Evolutionary conservation across 2,113 vertebrate species (phyloP).

Genomic region (Neodontobutis hainanensis): DNA sequence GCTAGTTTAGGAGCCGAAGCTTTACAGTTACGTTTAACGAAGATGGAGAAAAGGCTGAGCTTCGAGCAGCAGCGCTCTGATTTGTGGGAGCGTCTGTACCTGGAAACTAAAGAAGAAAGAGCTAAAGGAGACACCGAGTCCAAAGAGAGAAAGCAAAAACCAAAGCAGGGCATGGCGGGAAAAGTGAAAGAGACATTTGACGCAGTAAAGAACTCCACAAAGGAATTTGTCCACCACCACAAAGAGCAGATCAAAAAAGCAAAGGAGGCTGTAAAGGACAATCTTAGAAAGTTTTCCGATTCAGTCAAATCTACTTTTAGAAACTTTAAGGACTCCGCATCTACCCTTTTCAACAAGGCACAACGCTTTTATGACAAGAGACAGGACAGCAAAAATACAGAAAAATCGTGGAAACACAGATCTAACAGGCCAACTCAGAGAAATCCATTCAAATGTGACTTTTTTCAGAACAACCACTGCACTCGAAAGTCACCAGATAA

Average conservation of each 20-base stretch:
- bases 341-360: slow-evolving; percentile 85
- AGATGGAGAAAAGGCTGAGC: slow-evolving; percentile 88
- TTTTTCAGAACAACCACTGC: slow-evolving; percentile 62
- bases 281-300: slow-evolving; percentile 94
- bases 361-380: slow-evolving; percentile 69
- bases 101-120: slow-evolving; percentile 87
- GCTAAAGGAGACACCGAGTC: slow-evolving; percentile 78
- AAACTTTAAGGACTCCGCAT: slow-evolving; percentile 91
- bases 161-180: slow-evolving; percentile 84
- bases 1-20: slow-evolving; percentile 72
- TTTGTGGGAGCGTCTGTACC: slow-evolving; percentile 93
- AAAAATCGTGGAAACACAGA: slow-evolving; percentile 67
- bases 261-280: slow-evolving; percentile 96
- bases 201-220: slow-evolving; percentile 96
- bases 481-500: slow-evolving; percentile 67
- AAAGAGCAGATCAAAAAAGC: slow-evolving; percentile 98
- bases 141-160: slow-evolving; percentile 72
- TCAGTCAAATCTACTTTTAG: slow-evolving; percentile 94
- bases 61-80: slow-evolving; percentile 97
- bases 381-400: slow-evolving; percentile 57
- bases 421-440: slow-evolving; percentile 57
- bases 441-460: slow-evolving; percentile 64
- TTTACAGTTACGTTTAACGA: slow-evolving; percentile 80
- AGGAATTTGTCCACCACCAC: slow-evolving; percentile 96
- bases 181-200: slow-evolving; percentile 94